phyloP scores from a whole-genome alignment of 2,888 invertebrate genomes.

The Neuroscelio doddi region DNA sequence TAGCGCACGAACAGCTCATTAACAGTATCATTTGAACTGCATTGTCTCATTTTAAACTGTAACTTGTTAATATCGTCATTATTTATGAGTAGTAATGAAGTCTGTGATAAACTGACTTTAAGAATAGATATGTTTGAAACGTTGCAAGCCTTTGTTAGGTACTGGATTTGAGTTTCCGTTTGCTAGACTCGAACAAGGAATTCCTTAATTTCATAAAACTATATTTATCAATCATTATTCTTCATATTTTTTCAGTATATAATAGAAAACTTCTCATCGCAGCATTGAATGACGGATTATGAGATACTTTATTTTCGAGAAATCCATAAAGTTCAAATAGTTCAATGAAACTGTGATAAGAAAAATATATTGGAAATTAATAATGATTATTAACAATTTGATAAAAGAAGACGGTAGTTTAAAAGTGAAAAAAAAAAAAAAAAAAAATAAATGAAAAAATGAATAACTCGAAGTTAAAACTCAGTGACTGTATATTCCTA shows the following conservation, averaged over 20 bases:
- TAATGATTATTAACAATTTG: background rate
- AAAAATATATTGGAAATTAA: background rate
- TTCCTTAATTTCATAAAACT: slow-evolving; percentile 21
- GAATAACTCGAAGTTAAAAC: too few relatives aligned
- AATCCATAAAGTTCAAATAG: background rate
- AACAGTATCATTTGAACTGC: background rate
- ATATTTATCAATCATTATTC: slow-evolving; percentile 24
- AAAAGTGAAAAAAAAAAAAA: too few relatives aligned
- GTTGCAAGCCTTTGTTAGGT: slow-evolving; percentile 15
- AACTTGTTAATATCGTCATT: slow-evolving; percentile 8
- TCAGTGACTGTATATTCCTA: too few relatives aligned
- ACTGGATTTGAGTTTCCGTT: slow-evolving; percentile 12
- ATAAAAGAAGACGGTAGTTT: background rate
- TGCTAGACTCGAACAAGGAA: slow-evolving; percentile 20
- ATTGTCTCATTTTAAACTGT: background rate
- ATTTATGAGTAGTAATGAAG: slow-evolving; percentile 5
- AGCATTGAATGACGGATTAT: too few relatives aligned
- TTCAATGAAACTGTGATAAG: too few relatives aligned
- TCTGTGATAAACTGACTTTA: slow-evolving; percentile 7
- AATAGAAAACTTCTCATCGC: background rate
- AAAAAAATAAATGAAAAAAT: too few relatives aligned
- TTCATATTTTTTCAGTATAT: slow-evolving; percentile 2
- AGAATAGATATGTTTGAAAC: slow-evolving; percentile 15
- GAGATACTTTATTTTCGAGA: too few relatives aligned
- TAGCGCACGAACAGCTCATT: background rate